These are phyloP conservation scores for Caenorhabditis zanzibari DNA, from an alignment of 2,888 invertebrate genomes.

Conservation along the genomic window DNA sequence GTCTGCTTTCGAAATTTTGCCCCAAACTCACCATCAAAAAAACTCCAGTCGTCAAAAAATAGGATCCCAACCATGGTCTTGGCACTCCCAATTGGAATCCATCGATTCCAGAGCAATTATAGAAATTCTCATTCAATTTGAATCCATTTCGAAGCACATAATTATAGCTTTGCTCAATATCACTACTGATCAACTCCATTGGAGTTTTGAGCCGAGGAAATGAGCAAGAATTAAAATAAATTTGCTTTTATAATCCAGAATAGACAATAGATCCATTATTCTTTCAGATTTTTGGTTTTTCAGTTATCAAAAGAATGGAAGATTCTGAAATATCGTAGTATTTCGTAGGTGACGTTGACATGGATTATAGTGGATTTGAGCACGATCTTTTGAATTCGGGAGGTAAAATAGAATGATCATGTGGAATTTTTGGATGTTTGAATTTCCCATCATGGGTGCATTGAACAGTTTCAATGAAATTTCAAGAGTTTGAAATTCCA, in stretches of 20 bases:
- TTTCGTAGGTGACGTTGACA: background rate
- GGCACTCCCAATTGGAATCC: constrained; percentile 22
- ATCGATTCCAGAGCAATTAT: constrained; percentile 50
- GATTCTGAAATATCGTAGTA: background rate
- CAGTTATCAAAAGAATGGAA: background rate
- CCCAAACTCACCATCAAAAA: constrained; percentile 38
- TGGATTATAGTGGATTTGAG: constrained; percentile 10
- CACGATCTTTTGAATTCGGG: background rate
- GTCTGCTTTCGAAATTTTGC: background rate
- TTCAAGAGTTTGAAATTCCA: background rate
- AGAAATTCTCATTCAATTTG: constrained; percentile 43
- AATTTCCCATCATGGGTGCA: background rate
- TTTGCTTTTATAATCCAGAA: constrained; percentile 4
- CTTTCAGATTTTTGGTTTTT: constrained; percentile 5
- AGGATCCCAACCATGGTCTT: constrained; percentile 41
- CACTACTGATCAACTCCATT: constrained; percentile 24
- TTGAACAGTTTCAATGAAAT: background rate
- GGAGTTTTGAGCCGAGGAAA: background rate
- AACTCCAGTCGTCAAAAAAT: constrained; percentile 42
- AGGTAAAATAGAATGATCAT: background rate
- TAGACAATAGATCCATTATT: background rate
- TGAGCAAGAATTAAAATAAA: background rate
- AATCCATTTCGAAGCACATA: constrained; percentile 55
- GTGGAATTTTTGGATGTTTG: background rate
- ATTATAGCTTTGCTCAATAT: constrained; percentile 51